Conservation (phyloP, 30 jellyfish, hydroid and myxozoan genomes). For the Aurelia aurita region DNA sequence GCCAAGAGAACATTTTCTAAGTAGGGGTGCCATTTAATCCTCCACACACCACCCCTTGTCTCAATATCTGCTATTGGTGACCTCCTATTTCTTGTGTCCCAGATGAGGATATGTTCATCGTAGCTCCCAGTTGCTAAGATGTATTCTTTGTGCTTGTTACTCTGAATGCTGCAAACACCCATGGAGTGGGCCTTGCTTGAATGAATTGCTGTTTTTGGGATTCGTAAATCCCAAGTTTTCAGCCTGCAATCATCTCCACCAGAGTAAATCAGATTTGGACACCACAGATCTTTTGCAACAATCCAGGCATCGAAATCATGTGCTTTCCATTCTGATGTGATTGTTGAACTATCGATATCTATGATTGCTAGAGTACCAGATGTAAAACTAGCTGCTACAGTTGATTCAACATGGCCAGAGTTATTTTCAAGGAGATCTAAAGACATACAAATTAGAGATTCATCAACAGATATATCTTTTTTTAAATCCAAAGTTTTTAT, state of each 20-base stretch:
- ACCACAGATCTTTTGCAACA: slow-evolving; percentile 68
- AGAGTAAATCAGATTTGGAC: slow-evolving; percentile 45
- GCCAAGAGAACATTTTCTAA: slow-evolving; percentile 48
- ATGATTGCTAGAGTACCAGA: slow-evolving; percentile 67
- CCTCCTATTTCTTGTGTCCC: slow-evolving; percentile 82
- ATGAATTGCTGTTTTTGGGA: slow-evolving; percentile 36
- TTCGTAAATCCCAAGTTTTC: slow-evolving; percentile 82
- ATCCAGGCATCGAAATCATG: slow-evolving; percentile 95
- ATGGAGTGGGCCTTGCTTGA: slow-evolving; percentile 70
- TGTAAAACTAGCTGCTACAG: slow-evolving; percentile 64
- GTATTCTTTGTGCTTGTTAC: slow-evolving; percentile 39
- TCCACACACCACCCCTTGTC: slow-evolving; percentile 97
- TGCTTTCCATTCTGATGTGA: slow-evolving; percentile 69
- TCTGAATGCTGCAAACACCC: slow-evolving; percentile 95
- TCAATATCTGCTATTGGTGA: slow-evolving; percentile 62
- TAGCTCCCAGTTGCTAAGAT: slow-evolving; percentile 82
- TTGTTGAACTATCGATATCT: slow-evolving; percentile 1
- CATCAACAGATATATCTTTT: slow-evolving; percentile 6
- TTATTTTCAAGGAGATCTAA: slow-evolving; percentile 37
- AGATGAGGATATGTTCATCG: slow-evolving; percentile 72
- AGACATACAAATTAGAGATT: slow-evolving; percentile 66
- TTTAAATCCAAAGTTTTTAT: not conserved
- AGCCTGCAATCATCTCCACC: slow-evolving; percentile 92
- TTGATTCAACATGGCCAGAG: not conserved
- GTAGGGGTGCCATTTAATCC: slow-evolving; percentile 92